Evolutionary conservation across 2,113 vertebrate species (phyloP), one percentile per base, ranked within the genome.

Genomic region (Microtus ochrogaster): DNA sequence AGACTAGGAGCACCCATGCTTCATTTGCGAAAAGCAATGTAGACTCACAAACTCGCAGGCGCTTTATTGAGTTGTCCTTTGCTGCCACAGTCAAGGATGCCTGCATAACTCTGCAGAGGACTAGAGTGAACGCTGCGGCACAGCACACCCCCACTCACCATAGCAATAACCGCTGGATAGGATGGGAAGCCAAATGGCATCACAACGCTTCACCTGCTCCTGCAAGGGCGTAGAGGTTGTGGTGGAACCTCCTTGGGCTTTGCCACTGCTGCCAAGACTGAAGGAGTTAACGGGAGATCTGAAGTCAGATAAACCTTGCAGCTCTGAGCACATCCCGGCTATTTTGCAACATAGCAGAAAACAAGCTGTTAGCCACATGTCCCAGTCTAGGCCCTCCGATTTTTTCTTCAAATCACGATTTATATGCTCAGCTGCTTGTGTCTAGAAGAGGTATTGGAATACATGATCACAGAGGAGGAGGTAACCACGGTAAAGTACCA

Each of bases 301-400:
- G 30, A 83, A 86, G 96, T 97, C 97, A 95, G 58, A 95, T 88
- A 94, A 91, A 95, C 85, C 82, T 78, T 82, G 7, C 55, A 96
- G 47, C 74, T 87, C 81, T 41, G 66, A 95, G 17, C 0, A 0
- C 84, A 94, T 68, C 68, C 55, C 47, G 47, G 83, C 5, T 96
- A 66, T 96, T 97, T 94, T 96, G 93, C 96, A 96, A 85, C 55
- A 90, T 96, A 93, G 92, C 96, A 96, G 88, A 97, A 97, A 93
- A 63, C 87, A 96, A 97, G 91, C 95, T 79, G 94, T 97, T 95
- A 83, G 86, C 92, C 96, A 87, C 97, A 93, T 90, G 92, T 77
- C 90, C 2, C 63, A 65, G 86, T 55, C 77, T 90, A 21, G 0
- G 72, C 96, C 94, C 95, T 94, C 83, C 94, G 49, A 58, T 79